A percentile compares a stretch with the other conserved stretches of the same genome.
These are phyloP conservation scores for Okapia johnstoni DNA, from an alignment of 2,113 vertebrate genomes.

Conservation along the genomic window DNA sequence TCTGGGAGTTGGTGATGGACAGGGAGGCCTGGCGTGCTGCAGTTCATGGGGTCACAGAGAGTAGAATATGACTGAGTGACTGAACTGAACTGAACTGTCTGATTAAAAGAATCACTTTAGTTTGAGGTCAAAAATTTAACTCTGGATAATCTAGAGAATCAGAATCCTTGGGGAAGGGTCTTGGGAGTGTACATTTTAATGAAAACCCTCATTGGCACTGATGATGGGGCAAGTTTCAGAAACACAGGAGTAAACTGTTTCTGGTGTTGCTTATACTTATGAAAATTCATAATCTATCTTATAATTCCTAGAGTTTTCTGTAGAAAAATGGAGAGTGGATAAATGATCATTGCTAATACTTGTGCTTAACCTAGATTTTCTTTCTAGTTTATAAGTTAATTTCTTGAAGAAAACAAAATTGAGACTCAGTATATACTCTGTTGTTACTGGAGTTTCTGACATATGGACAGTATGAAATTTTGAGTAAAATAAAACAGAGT, in stretches of 20 bases:
- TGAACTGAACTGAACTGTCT: neutral
- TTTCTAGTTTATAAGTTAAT: neutral
- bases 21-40: neutral
- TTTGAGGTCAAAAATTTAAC: neutral
- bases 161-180: neutral
- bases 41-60: neutral
- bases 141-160: neutral
- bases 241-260: neutral
- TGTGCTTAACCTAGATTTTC: neutral
- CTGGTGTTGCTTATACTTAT: neutral
- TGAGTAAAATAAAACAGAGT: neutral
- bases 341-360: neutral
- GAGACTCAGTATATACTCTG: neutral
- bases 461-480: neutral
- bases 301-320: neutral
- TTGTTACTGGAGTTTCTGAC: neutral
- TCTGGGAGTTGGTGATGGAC: neutral
- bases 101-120: neutral
- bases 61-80: neutral
- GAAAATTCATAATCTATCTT: neutral
- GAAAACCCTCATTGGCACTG: neutral
- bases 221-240: neutral
- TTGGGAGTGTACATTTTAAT: neutral
- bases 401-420: slow-evolving; percentile 8
- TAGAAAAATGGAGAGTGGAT: neutral